These are phyloP conservation scores for Acronicta leporina DNA, from an alignment of 2,888 invertebrate species.

Conservation along the genomic window DNA sequence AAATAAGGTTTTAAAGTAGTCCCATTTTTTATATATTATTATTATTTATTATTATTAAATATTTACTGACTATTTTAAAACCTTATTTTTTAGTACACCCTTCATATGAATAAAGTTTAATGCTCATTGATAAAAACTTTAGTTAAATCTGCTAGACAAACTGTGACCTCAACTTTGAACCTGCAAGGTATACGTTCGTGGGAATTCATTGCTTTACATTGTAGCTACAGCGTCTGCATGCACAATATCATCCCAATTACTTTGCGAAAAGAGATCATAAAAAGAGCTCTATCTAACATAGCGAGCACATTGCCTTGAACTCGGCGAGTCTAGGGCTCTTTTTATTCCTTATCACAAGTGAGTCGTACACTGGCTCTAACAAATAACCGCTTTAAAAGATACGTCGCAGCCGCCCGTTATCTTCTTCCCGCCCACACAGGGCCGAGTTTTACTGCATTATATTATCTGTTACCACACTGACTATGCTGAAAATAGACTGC, in stretches of 20 bases:
- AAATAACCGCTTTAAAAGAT: slow-evolving; percentile 83
- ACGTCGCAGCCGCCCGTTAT: slow-evolving; percentile 73
- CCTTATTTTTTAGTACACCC: no score
- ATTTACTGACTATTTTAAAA: no score
- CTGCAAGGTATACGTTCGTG: slow-evolving; percentile 21
- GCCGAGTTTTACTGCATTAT: slow-evolving; percentile 77
- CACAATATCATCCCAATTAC: slow-evolving; percentile 35
- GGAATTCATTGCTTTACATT: slow-evolving; percentile 21
- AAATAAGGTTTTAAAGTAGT: no score
- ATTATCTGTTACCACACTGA: slow-evolving; percentile 81
- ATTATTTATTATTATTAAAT: no score
- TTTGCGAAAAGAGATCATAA: slow-evolving; percentile 38
- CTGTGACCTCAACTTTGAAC: neutral
- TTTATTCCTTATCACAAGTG: slow-evolving; percentile 70
- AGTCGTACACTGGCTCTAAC: slow-evolving; percentile 73
- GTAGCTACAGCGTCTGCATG: slow-evolving; percentile 10
- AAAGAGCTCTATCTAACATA: slow-evolving; percentile 29
- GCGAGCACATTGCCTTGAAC: slow-evolving; percentile 57
- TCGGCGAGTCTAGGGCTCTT: slow-evolving; percentile 55
- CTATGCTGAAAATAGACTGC: slow-evolving; percentile 80
- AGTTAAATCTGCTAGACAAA: no score
- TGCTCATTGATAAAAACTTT: no score
- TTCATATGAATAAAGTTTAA: no score
- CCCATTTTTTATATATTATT: no score
- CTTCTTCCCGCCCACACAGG: slow-evolving; percentile 78